Percentiles rank a stretch among this genome's conserved stretches.
phyloP scores from a whole-genome alignment of 2,113 vertebrate genomes.

The Lates calcarifer region DNA sequence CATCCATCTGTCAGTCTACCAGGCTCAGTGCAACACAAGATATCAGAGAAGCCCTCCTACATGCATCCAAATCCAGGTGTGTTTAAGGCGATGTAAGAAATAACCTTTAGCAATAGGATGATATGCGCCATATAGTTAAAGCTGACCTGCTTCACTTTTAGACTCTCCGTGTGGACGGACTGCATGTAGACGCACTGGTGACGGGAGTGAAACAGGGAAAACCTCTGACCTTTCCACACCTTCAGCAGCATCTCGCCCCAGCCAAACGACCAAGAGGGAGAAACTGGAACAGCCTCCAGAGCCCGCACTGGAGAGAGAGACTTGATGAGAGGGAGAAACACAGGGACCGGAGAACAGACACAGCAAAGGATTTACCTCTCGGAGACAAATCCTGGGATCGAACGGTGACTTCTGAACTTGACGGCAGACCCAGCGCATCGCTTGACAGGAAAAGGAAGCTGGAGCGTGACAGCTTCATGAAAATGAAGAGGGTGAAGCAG shows the following conservation, averaged over 20 bases:
- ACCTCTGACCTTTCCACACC: constrained; percentile 26
- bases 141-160: constrained; percentile 61
- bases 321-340: constrained; percentile 66
- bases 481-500: constrained; percentile 87
- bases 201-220: constrained; percentile 54
- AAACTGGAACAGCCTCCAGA: constrained; percentile 81
- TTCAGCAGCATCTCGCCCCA: neutral
- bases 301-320: constrained; percentile 69
- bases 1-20: constrained; percentile 84
- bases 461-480: constrained; percentile 78
- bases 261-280: constrained; percentile 58
- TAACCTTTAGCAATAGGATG: neutral
- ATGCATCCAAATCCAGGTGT: constrained; percentile 88
- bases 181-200: constrained; percentile 75
- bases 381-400: constrained; percentile 83
- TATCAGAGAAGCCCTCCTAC: constrained; percentile 86
- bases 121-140: neutral
- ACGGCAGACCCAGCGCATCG: constrained; percentile 78
- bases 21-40: constrained; percentile 85
- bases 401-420: constrained; percentile 71
- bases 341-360: constrained; percentile 70
- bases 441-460: constrained; percentile 84
- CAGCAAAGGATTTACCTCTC: constrained; percentile 84
- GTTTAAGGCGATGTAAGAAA: constrained; percentile 26
- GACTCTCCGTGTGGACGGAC: constrained; percentile 86